Conservation (phyloP, 2,113 vertebrate genomes). For the Puma concolor region DNA sequence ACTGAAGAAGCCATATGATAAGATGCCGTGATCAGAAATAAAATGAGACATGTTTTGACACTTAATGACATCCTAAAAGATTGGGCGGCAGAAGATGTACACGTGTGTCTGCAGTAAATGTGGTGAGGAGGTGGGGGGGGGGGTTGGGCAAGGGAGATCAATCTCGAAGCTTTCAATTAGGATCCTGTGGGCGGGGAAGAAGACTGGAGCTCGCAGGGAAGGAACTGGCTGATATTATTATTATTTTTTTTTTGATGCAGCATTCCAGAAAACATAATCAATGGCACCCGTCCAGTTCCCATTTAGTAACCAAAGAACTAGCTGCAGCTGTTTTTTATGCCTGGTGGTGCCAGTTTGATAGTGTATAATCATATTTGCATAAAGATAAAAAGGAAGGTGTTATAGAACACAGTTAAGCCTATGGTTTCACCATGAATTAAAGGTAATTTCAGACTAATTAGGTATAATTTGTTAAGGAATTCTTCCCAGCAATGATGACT, state of each 20-base stretch:
- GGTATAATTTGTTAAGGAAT: conserved; percentile 86
- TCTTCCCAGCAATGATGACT: conserved; percentile 85
- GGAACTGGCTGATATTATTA: conserved; percentile 77
- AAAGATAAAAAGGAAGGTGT: conserved; percentile 88
- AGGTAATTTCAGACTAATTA: conserved; percentile 89
- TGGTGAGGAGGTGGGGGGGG: conserved; percentile 48
- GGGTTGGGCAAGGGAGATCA: neutral
- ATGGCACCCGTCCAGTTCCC: conserved; percentile 83
- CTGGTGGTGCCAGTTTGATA: conserved; percentile 84
- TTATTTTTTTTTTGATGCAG: conserved; percentile 79
- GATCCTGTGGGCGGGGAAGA: conserved; percentile 42
- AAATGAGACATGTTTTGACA: conserved; percentile 70
- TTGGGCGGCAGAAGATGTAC: conserved; percentile 29
- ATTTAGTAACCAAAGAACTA: conserved; percentile 83
- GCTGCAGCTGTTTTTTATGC: conserved; percentile 85
- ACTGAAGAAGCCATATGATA: neutral
- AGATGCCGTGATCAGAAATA: conserved; percentile 32
- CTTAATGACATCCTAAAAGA: conserved; percentile 8
- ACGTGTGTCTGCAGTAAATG: conserved; percentile 51
- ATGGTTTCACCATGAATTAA: conserved; percentile 87
- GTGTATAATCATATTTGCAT: conserved; percentile 87
- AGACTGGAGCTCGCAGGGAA: conserved; percentile 59
- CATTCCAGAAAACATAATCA: conserved; percentile 83
- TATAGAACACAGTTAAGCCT: conserved; percentile 84
- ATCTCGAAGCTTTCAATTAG: conserved; percentile 71